Conservation (phyloP, 1,140 invertebrate species). For the Drosophila novamexicana region DNA sequence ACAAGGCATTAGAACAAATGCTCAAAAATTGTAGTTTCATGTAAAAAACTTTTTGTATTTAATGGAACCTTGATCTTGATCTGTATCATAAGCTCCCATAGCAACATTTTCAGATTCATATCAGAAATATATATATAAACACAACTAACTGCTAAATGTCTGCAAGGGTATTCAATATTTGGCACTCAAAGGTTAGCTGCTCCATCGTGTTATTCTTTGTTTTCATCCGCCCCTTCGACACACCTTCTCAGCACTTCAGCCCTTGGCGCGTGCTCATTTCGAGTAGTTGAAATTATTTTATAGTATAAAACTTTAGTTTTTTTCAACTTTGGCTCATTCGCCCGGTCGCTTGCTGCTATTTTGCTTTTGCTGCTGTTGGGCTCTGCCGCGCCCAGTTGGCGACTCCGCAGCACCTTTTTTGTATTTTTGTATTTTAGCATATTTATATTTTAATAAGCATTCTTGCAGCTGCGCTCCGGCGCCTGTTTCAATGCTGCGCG, state of each 20-base stretch:
- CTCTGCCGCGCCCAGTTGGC: slow-evolving; percentile 56
- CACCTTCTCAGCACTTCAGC: slow-evolving; percentile 22
- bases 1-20: no score
- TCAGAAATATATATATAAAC: neutral
- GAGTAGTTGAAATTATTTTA: slow-evolving; percentile 82
- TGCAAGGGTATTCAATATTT: neutral
- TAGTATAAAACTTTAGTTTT: slow-evolving; percentile 81
- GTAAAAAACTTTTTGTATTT: no score
- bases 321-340: slow-evolving; percentile 61
- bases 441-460: slow-evolving; percentile 83
- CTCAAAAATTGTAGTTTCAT: no score
- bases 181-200: neutral
- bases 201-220: slow-evolving; percentile 18
- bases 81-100: no score
- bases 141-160: neutral
- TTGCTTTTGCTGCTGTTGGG: slow-evolving; percentile 29
- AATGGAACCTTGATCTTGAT: no score
- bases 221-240: neutral
- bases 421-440: slow-evolving; percentile 63
- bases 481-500: slow-evolving; percentile 57
- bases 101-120: no score
- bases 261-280: slow-evolving; percentile 71
- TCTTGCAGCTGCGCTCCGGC: slow-evolving; percentile 73
- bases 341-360: slow-evolving; percentile 14
- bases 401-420: slow-evolving; percentile 17